Base-by-base conservation (phyloP, 1,140 invertebrate genomes). In the Grapholita molesta region DNA sequence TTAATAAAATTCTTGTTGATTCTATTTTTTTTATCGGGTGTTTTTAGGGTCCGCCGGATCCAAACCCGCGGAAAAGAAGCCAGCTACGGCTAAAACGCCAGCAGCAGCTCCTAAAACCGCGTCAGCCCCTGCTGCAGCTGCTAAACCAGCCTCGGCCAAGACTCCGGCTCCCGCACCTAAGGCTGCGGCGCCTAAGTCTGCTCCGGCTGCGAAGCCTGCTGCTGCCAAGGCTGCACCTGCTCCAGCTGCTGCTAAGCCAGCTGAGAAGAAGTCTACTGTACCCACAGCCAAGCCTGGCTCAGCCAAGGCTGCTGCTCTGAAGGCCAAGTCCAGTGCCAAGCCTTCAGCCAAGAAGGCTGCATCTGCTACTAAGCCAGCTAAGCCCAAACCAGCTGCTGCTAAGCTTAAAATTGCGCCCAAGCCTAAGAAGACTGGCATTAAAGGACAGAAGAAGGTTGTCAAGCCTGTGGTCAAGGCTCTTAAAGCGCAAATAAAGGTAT, bases 401-500 rank as follows among this genome's bases (percentile, higher is more conserved):
- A 92, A 91, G 69, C 80, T 92, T 23, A 93, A 92, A 78, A 90
- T 92, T 70, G 92, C 93, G 72, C 90, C 94, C 1, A 96, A 96
- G 83, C 93, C 94, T 1, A 95, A 95, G 71, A 94, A 94, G 73
- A 93, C 93, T 86, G 94, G 85, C 69, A 92, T 90, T 77, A 94
- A 92, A 83, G 92, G 88, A 74, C 89, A 91, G 80, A 94, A 94
- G 83, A 92, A 94, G 68, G 92, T 92, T 69, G 89, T 93, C 11
- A 95, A 95, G 78, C 93, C 94, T 79, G 88, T 92, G 68, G 83
- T 82, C 18, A 92, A 92, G 74, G 96, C 96, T 66, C 92, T 95
- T 48, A 96, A 96, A 85, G 93, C 95, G 21, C 96, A 97, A 88
- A 95, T 95, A 77, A 97, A 97, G 95, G 97, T 97, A 53, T 30